These are phyloP conservation scores for Aricia agestis DNA, from an alignment of 1,140 invertebrate genomes.

Conservation along the genomic window DNA sequence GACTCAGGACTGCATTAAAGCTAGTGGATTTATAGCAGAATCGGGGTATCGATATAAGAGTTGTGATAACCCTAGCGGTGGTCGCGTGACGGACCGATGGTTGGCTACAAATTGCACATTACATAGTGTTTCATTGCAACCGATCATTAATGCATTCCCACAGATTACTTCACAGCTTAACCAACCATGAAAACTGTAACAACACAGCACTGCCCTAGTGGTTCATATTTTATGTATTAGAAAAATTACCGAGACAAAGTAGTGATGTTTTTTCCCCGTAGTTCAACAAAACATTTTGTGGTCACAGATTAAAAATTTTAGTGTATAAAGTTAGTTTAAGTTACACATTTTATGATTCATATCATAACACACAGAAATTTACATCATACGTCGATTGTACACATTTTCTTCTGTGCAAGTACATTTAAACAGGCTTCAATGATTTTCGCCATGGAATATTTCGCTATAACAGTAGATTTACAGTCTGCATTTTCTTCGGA, in stretches of 20 bases:
- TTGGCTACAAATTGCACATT: slow-evolving; percentile 65
- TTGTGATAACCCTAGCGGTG: slow-evolving; percentile 25
- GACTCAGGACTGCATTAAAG: no score
- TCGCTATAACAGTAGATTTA: neutral
- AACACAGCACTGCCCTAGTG: slow-evolving; percentile 9
- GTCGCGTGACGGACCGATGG: slow-evolving; percentile 60
- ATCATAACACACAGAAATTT: no score
- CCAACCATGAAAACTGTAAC: slow-evolving; percentile 46
- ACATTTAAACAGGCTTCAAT: no score
- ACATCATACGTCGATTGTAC: no score
- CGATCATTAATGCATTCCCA: slow-evolving; percentile 66
- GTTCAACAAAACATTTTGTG: no score
- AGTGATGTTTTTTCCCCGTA: neutral
- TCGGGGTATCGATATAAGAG: neutral
- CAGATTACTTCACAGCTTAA: slow-evolving; percentile 64
- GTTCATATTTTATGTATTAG: neutral
- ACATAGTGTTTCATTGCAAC: slow-evolving; percentile 58
- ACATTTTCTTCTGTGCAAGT: no score
- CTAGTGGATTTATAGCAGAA: no score
- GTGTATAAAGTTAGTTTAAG: no score
- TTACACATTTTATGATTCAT: no score
- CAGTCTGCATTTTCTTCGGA: neutral
- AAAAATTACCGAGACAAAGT: no score
- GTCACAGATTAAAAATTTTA: no score
- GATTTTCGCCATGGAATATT: neutral